Evolutionary conservation across 2,113 vertebrate species (phyloP).

Genomic region (Maylandia zebra): DNA sequence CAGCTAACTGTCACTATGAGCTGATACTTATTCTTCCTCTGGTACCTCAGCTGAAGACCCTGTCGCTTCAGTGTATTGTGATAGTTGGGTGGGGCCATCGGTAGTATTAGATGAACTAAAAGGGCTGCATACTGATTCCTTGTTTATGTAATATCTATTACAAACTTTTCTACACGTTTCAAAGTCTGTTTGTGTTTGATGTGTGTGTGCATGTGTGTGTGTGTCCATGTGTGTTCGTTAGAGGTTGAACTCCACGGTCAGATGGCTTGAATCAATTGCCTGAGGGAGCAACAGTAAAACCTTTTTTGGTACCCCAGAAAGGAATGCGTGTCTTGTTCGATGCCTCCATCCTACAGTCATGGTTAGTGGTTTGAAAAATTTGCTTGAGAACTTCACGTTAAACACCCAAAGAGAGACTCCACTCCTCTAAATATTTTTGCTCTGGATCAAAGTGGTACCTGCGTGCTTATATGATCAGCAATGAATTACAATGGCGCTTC

Average conservation of each 20-base stretch:
- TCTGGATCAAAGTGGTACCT: neutral
- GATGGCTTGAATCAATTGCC: slow-evolving; percentile 20
- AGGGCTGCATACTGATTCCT: neutral
- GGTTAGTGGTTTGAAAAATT: neutral
- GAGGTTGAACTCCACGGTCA: slow-evolving; percentile 6
- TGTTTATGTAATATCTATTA: neutral
- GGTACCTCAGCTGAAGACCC: neutral
- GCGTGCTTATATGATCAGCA: neutral
- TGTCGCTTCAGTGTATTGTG: neutral
- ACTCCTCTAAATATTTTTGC: neutral
- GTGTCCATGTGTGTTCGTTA: neutral
- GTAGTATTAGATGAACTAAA: neutral
- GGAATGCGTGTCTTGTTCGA: slow-evolving; percentile 13
- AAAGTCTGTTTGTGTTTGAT: neutral
- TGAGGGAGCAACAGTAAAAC: neutral
- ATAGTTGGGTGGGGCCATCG: neutral
- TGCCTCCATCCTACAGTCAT: neutral
- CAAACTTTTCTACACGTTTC: neutral
- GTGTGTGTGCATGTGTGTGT: neutral
- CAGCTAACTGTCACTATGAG: neutral
- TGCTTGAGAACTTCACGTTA: neutral
- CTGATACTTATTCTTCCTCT: neutral
- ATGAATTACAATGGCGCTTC: neutral
- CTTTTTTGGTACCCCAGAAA: slow-evolving; percentile 15
- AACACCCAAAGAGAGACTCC: neutral